phyloP scores from a whole-genome alignment of 2,797 vertebrate genomes.

The Oophaga sylvatica region DNA sequence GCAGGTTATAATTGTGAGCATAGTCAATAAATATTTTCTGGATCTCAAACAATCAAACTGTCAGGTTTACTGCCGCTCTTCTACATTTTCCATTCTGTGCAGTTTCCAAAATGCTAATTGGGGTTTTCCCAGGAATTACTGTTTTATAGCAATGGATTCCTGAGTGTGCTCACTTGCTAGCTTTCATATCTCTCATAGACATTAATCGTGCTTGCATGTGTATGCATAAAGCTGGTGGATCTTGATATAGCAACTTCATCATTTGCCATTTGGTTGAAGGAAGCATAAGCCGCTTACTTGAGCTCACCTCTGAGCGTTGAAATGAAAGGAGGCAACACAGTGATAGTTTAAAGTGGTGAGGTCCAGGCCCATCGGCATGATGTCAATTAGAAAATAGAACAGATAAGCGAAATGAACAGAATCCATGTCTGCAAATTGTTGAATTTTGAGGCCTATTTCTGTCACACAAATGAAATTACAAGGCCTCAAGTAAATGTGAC shows the following conservation, averaged over 20 bases:
- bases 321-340: too few relatives aligned
- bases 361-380: neutral
- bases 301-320: neutral
- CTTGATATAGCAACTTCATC: neutral
- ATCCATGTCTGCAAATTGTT: neutral
- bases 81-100: neutral
- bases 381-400: neutral
- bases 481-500: neutral
- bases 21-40: neutral
- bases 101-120: neutral
- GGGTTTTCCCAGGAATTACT: neutral
- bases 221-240: neutral
- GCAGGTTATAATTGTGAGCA: neutral
- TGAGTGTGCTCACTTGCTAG: neutral
- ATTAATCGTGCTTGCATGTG: neutral
- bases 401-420: neutral
- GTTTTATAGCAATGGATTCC: neutral
- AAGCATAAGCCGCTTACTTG: too few relatives aligned
- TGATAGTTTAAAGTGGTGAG: neutral
- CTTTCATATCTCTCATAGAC: too few relatives aligned
- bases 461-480: neutral
- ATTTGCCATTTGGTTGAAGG: neutral
- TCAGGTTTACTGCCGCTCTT: too few relatives aligned
- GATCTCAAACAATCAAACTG: neutral
- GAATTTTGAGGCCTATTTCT: neutral